Base-by-base conservation (phyloP, 2,888 invertebrate genomes). In the Chaetogeoica ovagalla region DNA sequence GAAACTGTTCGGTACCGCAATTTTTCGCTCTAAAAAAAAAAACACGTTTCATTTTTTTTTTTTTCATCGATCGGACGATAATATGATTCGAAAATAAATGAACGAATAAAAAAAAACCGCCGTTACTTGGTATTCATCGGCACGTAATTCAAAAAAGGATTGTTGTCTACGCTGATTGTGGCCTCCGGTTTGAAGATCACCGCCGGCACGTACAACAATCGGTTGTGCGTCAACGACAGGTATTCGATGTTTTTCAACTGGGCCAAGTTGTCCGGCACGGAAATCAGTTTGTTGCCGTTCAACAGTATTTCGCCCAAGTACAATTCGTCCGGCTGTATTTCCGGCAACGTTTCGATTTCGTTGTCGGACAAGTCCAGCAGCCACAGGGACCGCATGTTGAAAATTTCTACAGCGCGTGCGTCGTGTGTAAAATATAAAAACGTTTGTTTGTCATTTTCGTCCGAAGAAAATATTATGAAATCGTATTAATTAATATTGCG, bases 301-400 rank as follows among this genome's bases (percentile, higher is more conserved):
- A 79, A 55, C 6, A 70, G 21, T 52, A 79, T 62, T 62, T 79
- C 77, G 2, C 77, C 77, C 19, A 62, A 79, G 30, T 79, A 79
- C 37, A 79, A 57, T 39, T 21, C 39, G 13, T 79, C 77, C 15
- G 77, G 77, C 2, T 62, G 11, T n/a, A 79, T 57, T 63, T 79
- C 77, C 13, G 77, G 77, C 39, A 79, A 39, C 37, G 13, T 55
- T 70, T 71, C 70, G 1, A 79, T 70, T 62, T 55, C 39, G 11
- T 79, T 79, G 52, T 70, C 55, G 5, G 77, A 70, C 37, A 79
- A 63, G 7, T 79, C 70, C 30, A 79, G 23, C 17, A 79, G 37
- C 77, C 77, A 79, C 23, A 79, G 30, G 13, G 77, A 79, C n/a
- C 21, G 62, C 77, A 79, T 79, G 55, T 79, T 79, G n/a, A 79